Conservation (phyloP, 2,888 invertebrate genomes). For the Heterodera filipjevi region DNA sequence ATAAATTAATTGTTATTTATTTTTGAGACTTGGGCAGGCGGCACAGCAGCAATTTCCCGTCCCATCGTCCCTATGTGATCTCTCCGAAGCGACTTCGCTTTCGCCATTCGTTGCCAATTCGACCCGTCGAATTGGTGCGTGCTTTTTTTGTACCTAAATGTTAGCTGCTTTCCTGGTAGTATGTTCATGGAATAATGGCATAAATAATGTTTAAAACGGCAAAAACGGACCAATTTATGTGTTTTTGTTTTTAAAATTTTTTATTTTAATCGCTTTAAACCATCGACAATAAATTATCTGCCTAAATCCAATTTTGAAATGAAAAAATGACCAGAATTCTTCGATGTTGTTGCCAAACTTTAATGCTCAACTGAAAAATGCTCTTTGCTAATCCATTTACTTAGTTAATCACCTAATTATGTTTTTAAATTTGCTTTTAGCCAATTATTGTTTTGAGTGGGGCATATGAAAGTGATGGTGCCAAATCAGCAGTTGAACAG, state of each 20-base stretch:
- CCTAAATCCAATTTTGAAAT: no score
- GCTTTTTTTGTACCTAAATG: background rate
- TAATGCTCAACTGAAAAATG: no score
- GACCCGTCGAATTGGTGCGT: background rate
- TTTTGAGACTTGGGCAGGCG: background rate
- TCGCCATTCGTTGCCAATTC: slow-evolving; percentile 5
- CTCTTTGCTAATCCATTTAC: background rate
- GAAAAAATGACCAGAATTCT: no score
- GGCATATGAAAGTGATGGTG: background rate
- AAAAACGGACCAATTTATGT: no score
- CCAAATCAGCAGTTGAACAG: background rate
- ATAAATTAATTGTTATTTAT: background rate
- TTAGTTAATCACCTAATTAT: background rate
- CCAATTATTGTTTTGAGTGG: background rate
- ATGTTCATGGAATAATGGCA: no score
- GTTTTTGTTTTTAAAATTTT: no score
- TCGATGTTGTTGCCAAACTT: no score
- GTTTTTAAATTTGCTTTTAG: background rate
- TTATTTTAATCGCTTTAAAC: no score
- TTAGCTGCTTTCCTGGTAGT: no score
- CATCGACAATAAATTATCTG: no score
- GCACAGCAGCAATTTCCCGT: background rate
- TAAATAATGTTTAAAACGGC: no score
- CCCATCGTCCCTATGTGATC: background rate
- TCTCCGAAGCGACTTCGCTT: background rate